phyloP scores from a whole-genome alignment of 2,888 invertebrate genomes.

The Brassicogethes aeneus region DNA sequence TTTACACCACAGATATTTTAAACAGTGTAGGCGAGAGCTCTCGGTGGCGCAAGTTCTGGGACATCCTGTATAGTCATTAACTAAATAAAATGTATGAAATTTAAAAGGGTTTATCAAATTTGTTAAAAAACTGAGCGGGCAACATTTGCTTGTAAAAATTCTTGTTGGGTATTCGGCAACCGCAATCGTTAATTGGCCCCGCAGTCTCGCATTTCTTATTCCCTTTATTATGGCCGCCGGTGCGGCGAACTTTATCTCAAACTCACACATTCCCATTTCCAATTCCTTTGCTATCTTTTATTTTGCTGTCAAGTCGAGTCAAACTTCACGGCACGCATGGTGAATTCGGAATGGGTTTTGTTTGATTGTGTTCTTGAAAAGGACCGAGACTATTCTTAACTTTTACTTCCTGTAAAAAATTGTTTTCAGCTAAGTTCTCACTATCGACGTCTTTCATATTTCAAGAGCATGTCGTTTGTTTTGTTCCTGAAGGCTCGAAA shows the following conservation, averaged over 20 bases:
- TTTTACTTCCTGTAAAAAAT: not conserved
- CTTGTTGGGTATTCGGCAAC: slow-evolving; percentile 12
- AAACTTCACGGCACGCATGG: slow-evolving; percentile 24
- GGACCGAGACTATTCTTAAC: slow-evolving; percentile 5
- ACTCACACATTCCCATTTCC: slow-evolving; percentile 22
- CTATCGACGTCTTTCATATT: slow-evolving; percentile 13
- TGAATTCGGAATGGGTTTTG: slow-evolving; percentile 26
- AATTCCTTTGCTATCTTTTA: slow-evolving; percentile 25
- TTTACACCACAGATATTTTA: no score
- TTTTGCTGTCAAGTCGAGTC: slow-evolving; percentile 25
- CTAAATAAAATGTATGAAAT: no score
- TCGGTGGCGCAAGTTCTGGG: no score
- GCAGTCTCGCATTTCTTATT: slow-evolving; percentile 19
- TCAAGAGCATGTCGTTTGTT: slow-evolving; percentile 11
- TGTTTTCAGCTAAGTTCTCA: slow-evolving; percentile 8
- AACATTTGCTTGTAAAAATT: no score
- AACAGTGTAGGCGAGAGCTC: no score
- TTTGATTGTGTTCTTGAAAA: slow-evolving; percentile 16
- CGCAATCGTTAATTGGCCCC: slow-evolving; percentile 19
- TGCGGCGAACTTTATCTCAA: slow-evolving; percentile 20
- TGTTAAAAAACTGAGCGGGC: no score
- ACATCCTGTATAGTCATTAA: no score
- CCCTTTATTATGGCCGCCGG: slow-evolving; percentile 14
- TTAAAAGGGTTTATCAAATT: no score
- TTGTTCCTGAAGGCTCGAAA: not conserved